Percentiles rank a stretch among this genome's conserved stretches.
Evolutionary conservation across 1,140 invertebrate genomes (phyloP).

Genomic region (Reticulitermes speratus): DNA sequence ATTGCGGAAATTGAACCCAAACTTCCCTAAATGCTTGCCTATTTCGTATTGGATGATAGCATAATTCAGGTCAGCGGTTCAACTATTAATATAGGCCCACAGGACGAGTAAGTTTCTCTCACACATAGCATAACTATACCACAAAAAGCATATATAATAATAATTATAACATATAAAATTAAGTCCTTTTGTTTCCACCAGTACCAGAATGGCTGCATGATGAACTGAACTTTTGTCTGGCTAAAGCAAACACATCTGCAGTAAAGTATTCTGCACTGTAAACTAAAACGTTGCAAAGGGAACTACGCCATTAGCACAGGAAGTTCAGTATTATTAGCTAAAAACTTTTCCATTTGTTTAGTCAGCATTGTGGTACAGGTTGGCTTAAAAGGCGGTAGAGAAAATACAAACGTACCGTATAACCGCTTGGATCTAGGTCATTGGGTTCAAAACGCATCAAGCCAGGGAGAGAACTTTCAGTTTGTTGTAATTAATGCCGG

Average conservation of each 20-base stretch:
- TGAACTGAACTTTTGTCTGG: no score
- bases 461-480: background rate
- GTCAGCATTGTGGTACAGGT: background rate
- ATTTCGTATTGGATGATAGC: no score
- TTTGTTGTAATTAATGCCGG: background rate
- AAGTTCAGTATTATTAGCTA: conserved; percentile 24
- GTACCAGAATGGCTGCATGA: no score
- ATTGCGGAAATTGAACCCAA: no score
- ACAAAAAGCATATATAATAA: no score
- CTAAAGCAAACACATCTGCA: background rate
- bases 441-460: background rate
- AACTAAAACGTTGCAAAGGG: background rate
- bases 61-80: no score
- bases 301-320: conserved; percentile 33
- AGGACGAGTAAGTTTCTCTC: no score
- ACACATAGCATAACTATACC: no score
- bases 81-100: no score
- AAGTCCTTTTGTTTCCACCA: background rate
- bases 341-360: conserved; percentile 21
- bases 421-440: conserved; percentile 20
- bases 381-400: background rate
- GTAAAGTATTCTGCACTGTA: background rate
- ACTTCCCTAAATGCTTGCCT: no score
- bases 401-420: conserved; percentile 6
- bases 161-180: background rate